These are phyloP conservation scores for Drosophila melanica DNA, from an alignment of 1,140 invertebrate species.

Conservation along the genomic window DNA sequence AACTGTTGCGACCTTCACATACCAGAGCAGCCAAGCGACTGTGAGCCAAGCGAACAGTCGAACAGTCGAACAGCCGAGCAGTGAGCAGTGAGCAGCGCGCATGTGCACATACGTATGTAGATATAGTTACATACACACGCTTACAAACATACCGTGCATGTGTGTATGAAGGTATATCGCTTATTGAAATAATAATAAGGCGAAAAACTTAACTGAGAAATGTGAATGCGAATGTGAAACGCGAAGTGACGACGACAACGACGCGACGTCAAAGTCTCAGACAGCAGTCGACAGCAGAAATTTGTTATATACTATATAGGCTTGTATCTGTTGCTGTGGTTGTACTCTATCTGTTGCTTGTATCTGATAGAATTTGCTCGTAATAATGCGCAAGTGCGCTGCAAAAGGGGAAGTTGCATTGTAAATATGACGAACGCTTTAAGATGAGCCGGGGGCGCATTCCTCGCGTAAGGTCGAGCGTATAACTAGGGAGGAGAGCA, in stretches of 20 bases:
- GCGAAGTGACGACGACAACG: conserved; percentile 46
- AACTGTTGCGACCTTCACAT: conserved; percentile 84
- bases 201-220: conserved; percentile 76
- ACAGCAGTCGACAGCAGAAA: conserved; percentile 52
- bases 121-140: conserved; percentile 17
- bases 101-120: conserved; percentile 45
- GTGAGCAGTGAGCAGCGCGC: conserved; percentile 21
- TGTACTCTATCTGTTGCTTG: conserved; percentile 22
- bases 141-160: conserved; percentile 21
- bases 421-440: conserved; percentile 52
- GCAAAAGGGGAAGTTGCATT: conserved; percentile 59
- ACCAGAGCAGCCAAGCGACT: conserved; percentile 78
- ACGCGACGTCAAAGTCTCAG: conserved; percentile 68
- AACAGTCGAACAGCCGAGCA: conserved; percentile 20
- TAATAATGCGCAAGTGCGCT: conserved; percentile 53
- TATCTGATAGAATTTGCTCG: conserved; percentile 73
- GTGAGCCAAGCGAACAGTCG: conserved; percentile 53
- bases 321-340: conserved; percentile 26
- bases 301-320: conserved; percentile 53
- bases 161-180: conserved; percentile 41
- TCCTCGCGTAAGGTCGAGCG: conserved; percentile 70
- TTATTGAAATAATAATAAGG: conserved; percentile 79
- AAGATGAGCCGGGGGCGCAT: conserved; percentile 67
- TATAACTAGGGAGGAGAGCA: conserved; percentile 42
- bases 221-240: conserved; percentile 71